A percentile compares a stretch with the other conserved stretches of the same genome.
Evolutionary conservation across 2,888 invertebrate species (phyloP).

Genomic region (Incurvaria masculella): DNA sequence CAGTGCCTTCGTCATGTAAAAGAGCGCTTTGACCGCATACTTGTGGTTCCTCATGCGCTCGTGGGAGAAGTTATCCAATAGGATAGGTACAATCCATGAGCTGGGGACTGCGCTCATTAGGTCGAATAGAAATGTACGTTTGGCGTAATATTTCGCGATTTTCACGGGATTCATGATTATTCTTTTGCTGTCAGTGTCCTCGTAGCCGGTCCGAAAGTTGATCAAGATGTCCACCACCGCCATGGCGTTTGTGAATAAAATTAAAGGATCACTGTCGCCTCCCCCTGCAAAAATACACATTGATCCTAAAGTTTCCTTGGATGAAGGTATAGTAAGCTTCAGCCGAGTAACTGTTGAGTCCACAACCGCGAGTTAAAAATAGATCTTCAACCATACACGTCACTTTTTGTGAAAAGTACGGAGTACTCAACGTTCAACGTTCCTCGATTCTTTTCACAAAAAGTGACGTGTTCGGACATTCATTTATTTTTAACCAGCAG

Average conservation of each 20-base stretch:
- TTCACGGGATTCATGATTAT: conserved; percentile 24
- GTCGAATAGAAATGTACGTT: conserved; percentile 23
- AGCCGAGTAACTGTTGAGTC: no score
- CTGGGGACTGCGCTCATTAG: conserved; percentile 26
- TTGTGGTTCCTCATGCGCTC: conserved; percentile 20
- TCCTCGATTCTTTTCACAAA: neutral
- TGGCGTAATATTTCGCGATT: conserved; percentile 27
- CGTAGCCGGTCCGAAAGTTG: conserved; percentile 32
- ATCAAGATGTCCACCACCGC: conserved; percentile 25
- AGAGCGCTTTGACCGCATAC: conserved; percentile 27
- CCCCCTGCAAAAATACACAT: conserved; percentile 23
- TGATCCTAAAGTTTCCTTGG: conserved; percentile 15
- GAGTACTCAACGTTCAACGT: neutral
- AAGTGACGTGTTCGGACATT: no score
- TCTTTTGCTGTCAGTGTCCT: conserved; percentile 25
- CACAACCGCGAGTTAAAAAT: no score
- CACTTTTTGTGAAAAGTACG: neutral
- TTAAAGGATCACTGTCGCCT: conserved; percentile 22
- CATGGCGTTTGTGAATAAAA: conserved; percentile 25
- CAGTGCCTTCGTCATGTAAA: conserved; percentile 29
- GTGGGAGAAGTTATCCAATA: no score
- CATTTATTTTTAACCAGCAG: no score
- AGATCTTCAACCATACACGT: neutral
- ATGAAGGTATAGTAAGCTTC: no score
- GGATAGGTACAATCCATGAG: no score